Evolutionary conservation across 2,113 vertebrate genomes (phyloP), one percentile per base, ranked within the genome.

Genomic region (Acrocephalus arundinaceus): DNA sequence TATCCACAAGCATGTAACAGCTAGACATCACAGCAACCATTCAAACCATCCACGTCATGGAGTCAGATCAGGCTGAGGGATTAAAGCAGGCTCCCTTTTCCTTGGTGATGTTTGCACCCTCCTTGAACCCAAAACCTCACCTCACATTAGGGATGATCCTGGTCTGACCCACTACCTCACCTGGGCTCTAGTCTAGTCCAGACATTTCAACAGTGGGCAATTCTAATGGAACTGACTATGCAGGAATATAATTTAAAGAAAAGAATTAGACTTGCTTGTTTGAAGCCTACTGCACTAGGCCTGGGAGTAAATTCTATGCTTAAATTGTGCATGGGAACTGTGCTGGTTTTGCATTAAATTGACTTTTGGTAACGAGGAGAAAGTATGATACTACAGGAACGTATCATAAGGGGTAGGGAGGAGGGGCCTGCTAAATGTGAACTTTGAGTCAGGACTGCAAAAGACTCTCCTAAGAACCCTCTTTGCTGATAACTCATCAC

Each of bases 1-100:
- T 79, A 93, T 77, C 96, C 85, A 74, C 67, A 51, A 65, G 72
- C 49, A 55, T 31, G 80, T 72, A 72, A 81, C 57, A 78, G 92
- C 91, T 73, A 80, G 84, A 61, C 63, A 87, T 83, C 90, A 84
- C 76, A 90, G 79, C 85, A 70, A 19, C 73, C 57, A 62, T 17
- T 57, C 76, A 46, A 66, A 35, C 46, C 57, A 41, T 17, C 63
- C 81, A 43, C 63, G 67, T 55, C 31, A 3, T 2, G 5, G 21
- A 27, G 55, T 5, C 52, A 51, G 63, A 7, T 12, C 84, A 43
- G 68, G 80, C 65, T 70, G 71, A 85, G 87, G 83, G 57, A 28
- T n/a, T 35, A 23, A 6, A 51, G 76, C 46, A 70, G 48, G 15
- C 27, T 30, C 37, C 65, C 33, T 73, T 82, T 39, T 39, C 33